These are phyloP conservation scores for Pseudopodoces humilis DNA, from an alignment of 2,113 vertebrate genomes.

Conservation along the genomic window DNA sequence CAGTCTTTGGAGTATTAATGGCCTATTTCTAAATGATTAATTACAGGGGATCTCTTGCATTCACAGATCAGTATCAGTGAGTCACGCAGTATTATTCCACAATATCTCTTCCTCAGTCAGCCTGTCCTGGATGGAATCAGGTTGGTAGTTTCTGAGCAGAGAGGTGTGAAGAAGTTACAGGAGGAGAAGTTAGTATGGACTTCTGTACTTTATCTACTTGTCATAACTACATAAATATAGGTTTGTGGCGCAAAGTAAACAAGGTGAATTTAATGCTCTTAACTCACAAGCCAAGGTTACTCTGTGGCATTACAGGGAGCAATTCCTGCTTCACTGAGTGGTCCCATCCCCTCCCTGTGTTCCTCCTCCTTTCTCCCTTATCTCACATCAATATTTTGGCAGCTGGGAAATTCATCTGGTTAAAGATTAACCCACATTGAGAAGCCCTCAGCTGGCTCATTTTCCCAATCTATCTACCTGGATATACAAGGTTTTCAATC, in stretches of 20 bases:
- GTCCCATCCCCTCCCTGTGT: not conserved
- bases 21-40: conserved; percentile 34
- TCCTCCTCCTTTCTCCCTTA: not conserved
- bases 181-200: not conserved
- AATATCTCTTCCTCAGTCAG: not conserved
- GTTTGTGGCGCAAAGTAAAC: not conserved
- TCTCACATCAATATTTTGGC: not conserved
- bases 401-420: not conserved
- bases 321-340: not conserved
- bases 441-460: not conserved
- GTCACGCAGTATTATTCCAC: not conserved
- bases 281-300: not conserved
- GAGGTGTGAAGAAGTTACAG: not conserved
- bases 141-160: not conserved
- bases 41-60: conserved; percentile 5
- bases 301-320: not conserved
- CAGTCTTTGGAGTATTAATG: conserved; percentile 37
- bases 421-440: not conserved
- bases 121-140: not conserved
- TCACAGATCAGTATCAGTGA: not conserved
- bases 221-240: not conserved
- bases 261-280: not conserved
- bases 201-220: not conserved
- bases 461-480: not conserved
- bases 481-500: too few relatives aligned